Evolutionary conservation across 2,888 invertebrate species (phyloP).

Genomic region (Acleris cristana): DNA sequence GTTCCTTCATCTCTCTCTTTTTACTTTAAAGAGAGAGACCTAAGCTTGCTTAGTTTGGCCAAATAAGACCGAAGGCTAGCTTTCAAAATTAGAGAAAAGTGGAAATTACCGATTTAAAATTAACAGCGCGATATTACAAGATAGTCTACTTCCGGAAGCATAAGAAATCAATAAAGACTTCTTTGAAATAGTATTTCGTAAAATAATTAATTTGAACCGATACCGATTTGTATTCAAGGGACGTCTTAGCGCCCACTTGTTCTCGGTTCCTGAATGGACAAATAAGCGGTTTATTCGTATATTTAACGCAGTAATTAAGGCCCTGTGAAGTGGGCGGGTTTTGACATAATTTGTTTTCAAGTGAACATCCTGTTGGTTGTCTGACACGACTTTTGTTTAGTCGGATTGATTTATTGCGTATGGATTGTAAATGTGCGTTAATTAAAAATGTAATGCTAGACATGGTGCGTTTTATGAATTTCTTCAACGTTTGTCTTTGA

Average conservation of each 20-base stretch:
- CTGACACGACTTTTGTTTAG: neutral
- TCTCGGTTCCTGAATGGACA: slow-evolving; percentile 17
- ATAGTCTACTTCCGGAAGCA: too few species aligned
- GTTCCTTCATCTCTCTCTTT: too few species aligned
- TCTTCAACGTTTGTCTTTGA: neutral
- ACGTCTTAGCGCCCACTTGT: slow-evolving; percentile 27
- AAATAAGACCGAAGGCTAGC: too few species aligned
- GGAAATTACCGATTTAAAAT: too few species aligned
- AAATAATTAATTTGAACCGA: neutral
- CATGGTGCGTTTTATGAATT: too few species aligned
- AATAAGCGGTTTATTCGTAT: slow-evolving; percentile 30
- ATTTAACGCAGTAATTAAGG: slow-evolving; percentile 29
- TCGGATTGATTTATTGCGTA: slow-evolving; percentile 3
- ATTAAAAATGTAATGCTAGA: too few species aligned
- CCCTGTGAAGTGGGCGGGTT: slow-evolving; percentile 12
- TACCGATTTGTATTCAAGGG: neutral
- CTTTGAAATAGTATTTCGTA: too few species aligned
- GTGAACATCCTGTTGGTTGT: slow-evolving; percentile 16
- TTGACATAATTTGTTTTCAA: slow-evolving; percentile 27
- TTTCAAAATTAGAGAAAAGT: too few species aligned
- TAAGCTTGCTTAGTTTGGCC: too few species aligned
- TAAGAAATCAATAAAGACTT: too few species aligned
- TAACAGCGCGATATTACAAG: too few species aligned
- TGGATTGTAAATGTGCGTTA: neutral
- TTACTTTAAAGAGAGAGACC: too few species aligned